Base-by-base conservation (phyloP, 2,797 vertebrate species). In the Sparus aurata region DNA sequence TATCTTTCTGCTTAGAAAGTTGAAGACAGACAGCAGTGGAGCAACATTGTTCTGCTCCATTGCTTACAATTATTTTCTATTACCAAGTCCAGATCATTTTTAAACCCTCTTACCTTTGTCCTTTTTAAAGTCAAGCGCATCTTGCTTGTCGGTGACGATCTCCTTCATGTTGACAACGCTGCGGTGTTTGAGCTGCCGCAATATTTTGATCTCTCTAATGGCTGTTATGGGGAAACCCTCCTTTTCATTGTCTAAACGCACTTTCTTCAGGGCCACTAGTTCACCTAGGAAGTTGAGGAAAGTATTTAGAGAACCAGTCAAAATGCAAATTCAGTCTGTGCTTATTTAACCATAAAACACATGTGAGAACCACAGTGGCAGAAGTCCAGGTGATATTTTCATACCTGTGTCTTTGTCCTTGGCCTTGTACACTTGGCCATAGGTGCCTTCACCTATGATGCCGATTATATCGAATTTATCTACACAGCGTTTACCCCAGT, bases 101-200 rank as follows among this genome's bases (percentile, higher is more conserved):
- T 5, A 2, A 2, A 12, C 7, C 11, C 38, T 34, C 58, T 80
- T 93, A 99, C 98, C 98, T 98, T 96, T 99, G 93, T 99, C 98
- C 90, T 99, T 99, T 91, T 99, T 99, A 93, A 99, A 99, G 95
- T 99, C 98, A 54, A 99, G 95, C 20, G 98, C 98, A 86, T 99
- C 98, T 90, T 99, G 97, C 82, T 99, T 99, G 95, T 99, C 98
- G 0, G 98, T 99, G 90, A 99, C 97, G 0, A 99, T 99, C 92
- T 99, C 98, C 95, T 99, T 99, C 98, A 99, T 99, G 95, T 99
- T 99, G 86, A 99, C 98, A 10, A 99, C 98, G 9, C 98, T 99
- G 87, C 95, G 95, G 83, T 99, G 98, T 90, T 99, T 99, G 83
- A 99, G 96, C 89, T 99, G 98, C 78, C 98, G 94, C 30, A 99